Conservation (phyloP, 2,888 invertebrate genomes). For the Acanthosepion esculentum region DNA sequence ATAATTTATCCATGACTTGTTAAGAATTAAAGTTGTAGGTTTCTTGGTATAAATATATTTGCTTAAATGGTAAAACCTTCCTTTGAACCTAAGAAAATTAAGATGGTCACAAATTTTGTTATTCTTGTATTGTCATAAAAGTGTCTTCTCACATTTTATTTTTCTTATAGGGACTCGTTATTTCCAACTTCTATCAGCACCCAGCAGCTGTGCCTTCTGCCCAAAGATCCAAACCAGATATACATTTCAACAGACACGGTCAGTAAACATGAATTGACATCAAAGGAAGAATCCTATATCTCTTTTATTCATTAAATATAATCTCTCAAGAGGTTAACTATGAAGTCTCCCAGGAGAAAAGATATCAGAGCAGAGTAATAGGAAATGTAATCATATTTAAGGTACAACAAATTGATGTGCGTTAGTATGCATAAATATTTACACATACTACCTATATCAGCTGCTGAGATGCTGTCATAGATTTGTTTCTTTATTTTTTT, state of each 20-base stretch:
- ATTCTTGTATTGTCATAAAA: neutral
- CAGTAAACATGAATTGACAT: slow-evolving; percentile 51
- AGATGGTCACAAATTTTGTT: neutral
- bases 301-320: neutral
- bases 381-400: too few species aligned
- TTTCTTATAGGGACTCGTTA: slow-evolving; percentile 51
- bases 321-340: neutral
- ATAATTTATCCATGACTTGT: too few species aligned
- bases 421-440: too few species aligned
- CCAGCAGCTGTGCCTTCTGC: slow-evolving; percentile 67
- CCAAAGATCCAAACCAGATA: slow-evolving; percentile 71
- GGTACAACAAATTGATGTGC: too few species aligned
- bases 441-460: too few species aligned
- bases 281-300: neutral
- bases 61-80: neutral
- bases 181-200: slow-evolving; percentile 56
- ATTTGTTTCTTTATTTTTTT: too few species aligned
- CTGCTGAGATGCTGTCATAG: too few species aligned
- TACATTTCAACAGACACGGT: slow-evolving; percentile 72
- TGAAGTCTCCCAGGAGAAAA: neutral
- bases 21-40: too few species aligned
- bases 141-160: neutral
- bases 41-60: too few species aligned
- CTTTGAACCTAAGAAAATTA: neutral
- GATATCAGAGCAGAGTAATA: neutral